phyloP scores from a whole-genome alignment of 2,888 invertebrate genomes.

The Hypolimnas misippus region DNA sequence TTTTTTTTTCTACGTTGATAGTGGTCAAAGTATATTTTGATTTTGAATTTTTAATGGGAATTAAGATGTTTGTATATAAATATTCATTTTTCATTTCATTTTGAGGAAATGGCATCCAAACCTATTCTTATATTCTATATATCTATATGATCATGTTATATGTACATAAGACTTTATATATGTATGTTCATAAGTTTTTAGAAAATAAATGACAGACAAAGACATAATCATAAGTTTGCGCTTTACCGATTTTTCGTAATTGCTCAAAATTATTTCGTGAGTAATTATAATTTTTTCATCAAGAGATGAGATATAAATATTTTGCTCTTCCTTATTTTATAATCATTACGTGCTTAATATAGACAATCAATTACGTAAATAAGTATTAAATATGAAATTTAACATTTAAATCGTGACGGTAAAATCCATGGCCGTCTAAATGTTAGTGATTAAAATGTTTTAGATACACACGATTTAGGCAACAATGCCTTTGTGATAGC shows the following conservation, averaged over 20 bases:
- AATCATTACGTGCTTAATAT: not conserved
- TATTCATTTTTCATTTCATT: too few species aligned
- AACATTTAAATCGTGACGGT: slow-evolving; percentile 8
- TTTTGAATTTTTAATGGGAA: too few species aligned
- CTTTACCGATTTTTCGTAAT: not conserved
- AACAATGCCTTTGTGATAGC: slow-evolving; percentile 32
- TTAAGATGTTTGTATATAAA: too few species aligned
- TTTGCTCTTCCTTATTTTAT: slow-evolving; percentile 8
- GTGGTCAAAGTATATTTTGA: too few species aligned
- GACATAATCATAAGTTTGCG: too few species aligned
- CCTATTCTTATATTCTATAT: too few species aligned
- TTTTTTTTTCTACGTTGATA: too few species aligned
- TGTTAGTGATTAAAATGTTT: slow-evolving; percentile 35
- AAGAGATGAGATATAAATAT: not conserved
- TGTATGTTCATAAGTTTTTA: too few species aligned
- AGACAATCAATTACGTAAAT: slow-evolving; percentile 8
- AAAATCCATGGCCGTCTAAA: slow-evolving; percentile 23
- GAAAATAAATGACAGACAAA: too few species aligned
- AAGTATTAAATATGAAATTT: slow-evolving; percentile 1
- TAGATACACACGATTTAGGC: slow-evolving; percentile 40
- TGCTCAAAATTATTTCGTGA: not conserved
- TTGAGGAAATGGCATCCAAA: too few species aligned
- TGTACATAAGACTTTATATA: too few species aligned
- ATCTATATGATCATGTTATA: too few species aligned
- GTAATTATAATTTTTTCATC: not conserved